Base-by-base conservation (phyloP, 2,113 vertebrate genomes). In the Cisticola juncidis region DNA sequence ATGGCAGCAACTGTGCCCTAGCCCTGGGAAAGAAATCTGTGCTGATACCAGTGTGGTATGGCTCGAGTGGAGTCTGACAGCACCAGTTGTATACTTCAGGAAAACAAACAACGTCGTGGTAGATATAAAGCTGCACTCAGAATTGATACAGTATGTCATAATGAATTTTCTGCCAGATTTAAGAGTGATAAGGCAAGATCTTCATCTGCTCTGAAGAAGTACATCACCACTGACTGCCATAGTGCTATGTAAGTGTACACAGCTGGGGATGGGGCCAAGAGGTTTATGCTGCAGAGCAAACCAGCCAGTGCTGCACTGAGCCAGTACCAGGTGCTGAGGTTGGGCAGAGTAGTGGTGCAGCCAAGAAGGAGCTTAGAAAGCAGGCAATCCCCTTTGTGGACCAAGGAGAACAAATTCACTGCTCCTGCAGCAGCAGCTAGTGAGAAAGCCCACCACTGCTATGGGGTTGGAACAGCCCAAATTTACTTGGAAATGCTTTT, bases 91-190 rank as follows among this genome's bases (percentile, higher is more conserved):
- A 40, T 58, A 56, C 74, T 95, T 96, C 4, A 66, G 76, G 66
- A 90, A 94, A 88, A 90, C 85, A 92, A 93, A 92, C 56, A 38
- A 47, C 38, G 15, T 77, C 2, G 1, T 72, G 50, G 58, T 61
- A 79, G 66, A 85, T 91, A 87, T 95, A 91, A 80, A 23, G 53
- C 92, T 88, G 85, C 3, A 31, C 58, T 82, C 7, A 5, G 93
- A 85, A 95, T 88, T 83, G 71, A 61, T 91, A 56, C 82, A 78
- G 31, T 83, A 64, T 83, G 72, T 95, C 86, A 78, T 84, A 71
- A 8, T 56, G 80, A 81, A 83, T 96, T 86, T 93, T 94, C 91
- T 94, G 82, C 68, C 68, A 83, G 86, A 53, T 81, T 87, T 88
- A 62, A 69, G 92, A 82, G 83, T 51, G 62, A 77, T 80, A 44